Base-by-base conservation (phyloP, 2,113 vertebrate species). In the Turnix velox region DNA sequence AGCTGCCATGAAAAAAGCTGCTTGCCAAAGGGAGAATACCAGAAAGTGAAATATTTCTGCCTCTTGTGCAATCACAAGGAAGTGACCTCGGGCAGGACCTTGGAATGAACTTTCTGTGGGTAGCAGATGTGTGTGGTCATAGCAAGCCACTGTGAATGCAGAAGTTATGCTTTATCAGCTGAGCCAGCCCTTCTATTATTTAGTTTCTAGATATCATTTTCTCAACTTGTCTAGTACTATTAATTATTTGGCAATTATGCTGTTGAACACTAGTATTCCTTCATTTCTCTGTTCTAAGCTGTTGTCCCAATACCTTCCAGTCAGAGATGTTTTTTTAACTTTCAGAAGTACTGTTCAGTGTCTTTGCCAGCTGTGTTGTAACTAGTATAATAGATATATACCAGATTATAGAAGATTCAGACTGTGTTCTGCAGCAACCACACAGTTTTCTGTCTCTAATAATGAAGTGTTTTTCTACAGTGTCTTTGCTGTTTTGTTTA, bases 31-130 rank as follows among this genome's bases (percentile, higher is more conserved):
- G 79, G 54, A 91, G n/a, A 87, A 87, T 91, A 85, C 31, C 87
- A 93, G 69, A 92, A 84, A 96, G 39, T 8, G 24, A 95, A 96
- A 66, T 76, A 91, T 85, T 95, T 94, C 54, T 92, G 54, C n/a
- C 49, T 91, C 57, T 96, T 94, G 91, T 76, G 91, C 69, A 93
- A 93, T 87, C 78, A 51, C 25, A 77, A 92, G 81, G 82, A 95
- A 89, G 42, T 82, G 84, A 93, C 78, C 91, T 89, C 4, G 24
- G 62, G n/a, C 69, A 84, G 67, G 78, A 87, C 87, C 78, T 95
- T 82, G 62, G 58, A 89, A 91, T 92, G 74, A 92, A 91, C 87
- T 91, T 76, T 89, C 45, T 94, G 81, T 63, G 91, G 86, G 77
- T 35, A 88, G 46, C 16, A 61, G 8, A 72, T 87, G 27, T 89